A percentile compares a stretch with the other conserved stretches of the same genome.
phyloP scores from a whole-genome alignment of 2,888 invertebrate genomes.

The Diploptera punctata region DNA sequence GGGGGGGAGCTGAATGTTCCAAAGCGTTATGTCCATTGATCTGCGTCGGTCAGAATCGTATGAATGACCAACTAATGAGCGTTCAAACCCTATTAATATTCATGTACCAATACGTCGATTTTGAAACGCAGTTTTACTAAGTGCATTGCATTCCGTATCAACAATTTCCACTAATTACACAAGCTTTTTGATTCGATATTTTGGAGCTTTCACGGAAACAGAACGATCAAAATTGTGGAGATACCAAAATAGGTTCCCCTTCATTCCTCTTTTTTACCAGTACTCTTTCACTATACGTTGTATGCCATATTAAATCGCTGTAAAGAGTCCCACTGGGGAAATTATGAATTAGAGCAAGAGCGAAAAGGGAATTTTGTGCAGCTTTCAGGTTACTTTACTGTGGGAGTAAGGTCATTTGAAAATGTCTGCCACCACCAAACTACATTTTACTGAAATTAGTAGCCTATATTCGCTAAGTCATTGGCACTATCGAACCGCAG shows the following conservation, averaged over 20 bases:
- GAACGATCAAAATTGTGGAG: not conserved
- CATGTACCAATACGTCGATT: not conserved
- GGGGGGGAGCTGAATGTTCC: no score
- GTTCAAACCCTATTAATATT: not conserved
- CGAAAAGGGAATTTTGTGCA: not conserved
- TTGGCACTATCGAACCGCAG: no score
- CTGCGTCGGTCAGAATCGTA: not conserved
- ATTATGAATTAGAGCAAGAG: no score
- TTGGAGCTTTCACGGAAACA: not conserved
- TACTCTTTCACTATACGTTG: no score
- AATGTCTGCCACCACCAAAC: no score
- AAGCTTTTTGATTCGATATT: not conserved
- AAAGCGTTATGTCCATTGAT: not conserved
- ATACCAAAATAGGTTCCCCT: not conserved
- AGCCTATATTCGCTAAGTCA: no score
- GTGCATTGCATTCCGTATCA: no score
- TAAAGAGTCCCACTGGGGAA: no score
- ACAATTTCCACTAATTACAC: not conserved
- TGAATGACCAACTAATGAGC: not conserved
- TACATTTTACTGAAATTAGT: no score
- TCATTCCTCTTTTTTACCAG: no score
- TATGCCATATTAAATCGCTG: no score
- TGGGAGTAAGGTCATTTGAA: not conserved
- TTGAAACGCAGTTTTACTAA: not conserved
- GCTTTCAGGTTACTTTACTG: not conserved